phyloP scores from a whole-genome alignment of 2,797 vertebrate genomes.

The Lophotriccus pileatus region DNA sequence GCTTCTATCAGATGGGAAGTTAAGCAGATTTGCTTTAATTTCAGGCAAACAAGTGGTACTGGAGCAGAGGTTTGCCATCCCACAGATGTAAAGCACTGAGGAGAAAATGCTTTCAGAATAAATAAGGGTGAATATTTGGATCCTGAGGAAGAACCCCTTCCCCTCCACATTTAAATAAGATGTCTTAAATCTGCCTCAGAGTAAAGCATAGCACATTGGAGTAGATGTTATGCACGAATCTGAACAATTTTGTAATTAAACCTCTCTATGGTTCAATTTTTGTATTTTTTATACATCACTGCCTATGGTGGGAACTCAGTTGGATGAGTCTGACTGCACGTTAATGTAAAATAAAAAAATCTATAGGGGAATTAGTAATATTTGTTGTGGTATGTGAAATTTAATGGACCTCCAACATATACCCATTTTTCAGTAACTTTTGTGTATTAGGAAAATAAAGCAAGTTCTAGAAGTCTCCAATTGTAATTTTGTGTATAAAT shows the following conservation, averaged over 20 bases:
- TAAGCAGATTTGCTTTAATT: not conserved
- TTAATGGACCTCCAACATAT: not conserved
- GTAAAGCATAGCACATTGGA: not conserved
- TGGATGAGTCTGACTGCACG: not conserved
- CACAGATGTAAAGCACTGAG: not conserved
- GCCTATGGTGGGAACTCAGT: not conserved
- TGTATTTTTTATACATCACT: not conserved
- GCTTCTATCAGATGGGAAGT: not conserved
- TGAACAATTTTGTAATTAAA: not conserved
- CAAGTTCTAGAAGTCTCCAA: not conserved
- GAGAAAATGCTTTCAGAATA: not conserved
- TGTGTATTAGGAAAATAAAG: not conserved
- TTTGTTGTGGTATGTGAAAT: not conserved
- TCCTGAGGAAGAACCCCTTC: not conserved
- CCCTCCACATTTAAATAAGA: not conserved
- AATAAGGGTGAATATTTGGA: not conserved
- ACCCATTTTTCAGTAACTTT: not conserved
- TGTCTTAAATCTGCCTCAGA: not conserved
- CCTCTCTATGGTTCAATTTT: not conserved
- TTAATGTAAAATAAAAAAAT: not conserved
- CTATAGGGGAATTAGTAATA: not conserved
- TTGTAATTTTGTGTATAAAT: not conserved
- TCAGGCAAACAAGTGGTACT: not conserved
- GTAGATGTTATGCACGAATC: not conserved
- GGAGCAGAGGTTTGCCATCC: not conserved